Evolutionary conservation across 2,888 invertebrate genomes (phyloP), one percentile per base, ranked within the genome.

Genomic region (Polietes domitor): DNA sequence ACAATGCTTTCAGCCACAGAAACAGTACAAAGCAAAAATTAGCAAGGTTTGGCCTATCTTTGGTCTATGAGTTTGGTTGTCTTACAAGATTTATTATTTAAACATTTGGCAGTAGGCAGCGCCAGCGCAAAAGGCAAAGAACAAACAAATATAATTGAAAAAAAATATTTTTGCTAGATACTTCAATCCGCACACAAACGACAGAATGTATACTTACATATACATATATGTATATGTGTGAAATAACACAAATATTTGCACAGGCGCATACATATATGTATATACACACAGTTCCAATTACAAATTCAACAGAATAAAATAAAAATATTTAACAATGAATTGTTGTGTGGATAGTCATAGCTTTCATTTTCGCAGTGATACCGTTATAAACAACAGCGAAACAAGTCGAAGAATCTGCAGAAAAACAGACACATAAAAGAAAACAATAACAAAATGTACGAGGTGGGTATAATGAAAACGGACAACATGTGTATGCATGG

Each of bases 341-440:
- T 79, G 79, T 79, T 83, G 37, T 15, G 19, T 68, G 37, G 26
- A 70, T 47, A 80, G 71, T 80, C 75, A 85, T 68, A 90, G 91
- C 91, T 90, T 90, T 90, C 90, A 90, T 90, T 90, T 90, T 90
- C 90, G 88, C 88, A 89, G 89, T 87, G 85, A 87, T 89, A 89
- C 88, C 90, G 90, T 89, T 90, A 89, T 65, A 55, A 82, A 58
- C 47, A 86, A 74, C 87, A 88, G 87, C 86, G 85, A 87, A 86
- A 83, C 58, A 75, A 55, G 32, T 53, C 43, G 85, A 87, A 88
- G 86, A 88, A 85, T 78, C 81, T 71, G 61, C 26, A 65, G 50
- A 47, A 55, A 41, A 47, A 53, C 43, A 55, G 9, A 72, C 21
- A 47, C 41, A 50, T 24, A 53, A 50, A 15, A n/a, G 17, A 61